A percentile compares a stretch with the other conserved stretches of the same genome.
These are phyloP conservation scores for Hippocampus kuda DNA, from an alignment of 2,797 vertebrate species.

Conservation along the genomic window DNA sequence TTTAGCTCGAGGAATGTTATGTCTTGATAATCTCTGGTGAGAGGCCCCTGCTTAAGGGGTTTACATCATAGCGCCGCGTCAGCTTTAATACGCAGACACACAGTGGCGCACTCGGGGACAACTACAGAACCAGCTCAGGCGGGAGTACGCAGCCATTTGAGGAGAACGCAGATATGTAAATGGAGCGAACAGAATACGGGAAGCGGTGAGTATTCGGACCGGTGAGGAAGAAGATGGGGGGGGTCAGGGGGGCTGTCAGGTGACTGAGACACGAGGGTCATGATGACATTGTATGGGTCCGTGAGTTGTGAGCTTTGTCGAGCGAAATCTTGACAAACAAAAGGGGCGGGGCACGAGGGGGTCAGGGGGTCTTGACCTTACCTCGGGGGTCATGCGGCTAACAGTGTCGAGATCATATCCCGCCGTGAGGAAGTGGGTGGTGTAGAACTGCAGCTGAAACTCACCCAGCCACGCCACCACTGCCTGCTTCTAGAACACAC, in stretches of 20 bases:
- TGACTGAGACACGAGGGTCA: slow-evolving; percentile 60
- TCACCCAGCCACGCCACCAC: slow-evolving; percentile 93
- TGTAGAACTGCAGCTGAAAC: slow-evolving; percentile 96
- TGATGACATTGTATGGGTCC: slow-evolving; percentile 61
- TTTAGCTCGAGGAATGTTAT: slow-evolving; percentile 32
- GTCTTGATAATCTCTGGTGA: slow-evolving; percentile 33
- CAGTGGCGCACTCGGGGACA: slow-evolving; percentile 13
- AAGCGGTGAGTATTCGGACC: slow-evolving; percentile 12
- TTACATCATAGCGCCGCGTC: slow-evolving; percentile 30
- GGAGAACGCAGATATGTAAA: background rate
- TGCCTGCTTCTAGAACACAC: slow-evolving; percentile 83
- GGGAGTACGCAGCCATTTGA: background rate
- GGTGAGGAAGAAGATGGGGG: slow-evolving; percentile 33
- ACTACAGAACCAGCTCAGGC: background rate
- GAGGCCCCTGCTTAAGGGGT: slow-evolving; percentile 21
- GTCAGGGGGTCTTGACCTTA: slow-evolving; percentile 65
- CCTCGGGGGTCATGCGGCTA: slow-evolving; percentile 94
- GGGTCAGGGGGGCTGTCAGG: slow-evolving; percentile 35
- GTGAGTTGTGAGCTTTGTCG: slow-evolving; percentile 43
- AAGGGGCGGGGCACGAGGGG: slow-evolving; percentile 45
- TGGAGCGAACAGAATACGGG: background rate
- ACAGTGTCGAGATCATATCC: slow-evolving; percentile 96
- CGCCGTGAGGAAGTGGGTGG: slow-evolving; percentile 89
- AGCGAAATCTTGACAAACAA: slow-evolving; percentile 57
- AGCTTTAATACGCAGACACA: slow-evolving; percentile 23